Conservation (phyloP, 2,113 vertebrate genomes). For the Copsychus sechellarum region DNA sequence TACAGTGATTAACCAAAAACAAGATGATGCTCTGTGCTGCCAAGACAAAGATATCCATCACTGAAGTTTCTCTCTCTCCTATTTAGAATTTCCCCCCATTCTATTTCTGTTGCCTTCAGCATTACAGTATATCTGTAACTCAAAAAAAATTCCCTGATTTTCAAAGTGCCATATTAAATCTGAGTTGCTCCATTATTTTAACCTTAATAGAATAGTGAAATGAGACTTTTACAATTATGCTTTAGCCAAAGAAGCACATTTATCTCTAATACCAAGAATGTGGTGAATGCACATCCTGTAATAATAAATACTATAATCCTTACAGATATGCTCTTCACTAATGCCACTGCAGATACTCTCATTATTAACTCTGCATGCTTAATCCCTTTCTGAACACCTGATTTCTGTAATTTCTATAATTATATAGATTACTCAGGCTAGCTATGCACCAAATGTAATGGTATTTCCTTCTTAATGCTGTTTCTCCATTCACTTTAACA, state of each 20-base stretch:
- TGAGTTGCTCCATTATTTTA: neutral
- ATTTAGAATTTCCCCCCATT: neutral
- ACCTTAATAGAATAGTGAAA: neutral
- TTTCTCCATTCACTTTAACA: neutral
- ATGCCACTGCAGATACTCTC: neutral
- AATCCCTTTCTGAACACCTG: neutral
- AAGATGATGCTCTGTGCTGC: constrained; percentile 4
- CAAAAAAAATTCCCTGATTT: neutral
- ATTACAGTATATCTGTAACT: neutral
- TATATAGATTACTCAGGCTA: neutral
- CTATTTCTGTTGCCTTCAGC: neutral
- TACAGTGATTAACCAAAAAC: constrained; percentile 56
- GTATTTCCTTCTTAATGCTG: neutral
- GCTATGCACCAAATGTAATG: neutral
- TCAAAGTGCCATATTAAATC: neutral
- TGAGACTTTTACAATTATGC: neutral
- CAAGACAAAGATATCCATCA: constrained; percentile 51
- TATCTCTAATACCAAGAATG: neutral
- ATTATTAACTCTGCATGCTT: neutral
- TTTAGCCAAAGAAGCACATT: neutral
- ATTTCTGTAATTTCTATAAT: neutral
- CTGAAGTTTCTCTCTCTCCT: neutral
- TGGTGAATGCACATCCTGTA: neutral
- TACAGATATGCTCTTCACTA: neutral
- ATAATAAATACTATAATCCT: neutral